Conservation (phyloP, 2,797 vertebrate species). For the Uromys caudimaculatus region DNA sequence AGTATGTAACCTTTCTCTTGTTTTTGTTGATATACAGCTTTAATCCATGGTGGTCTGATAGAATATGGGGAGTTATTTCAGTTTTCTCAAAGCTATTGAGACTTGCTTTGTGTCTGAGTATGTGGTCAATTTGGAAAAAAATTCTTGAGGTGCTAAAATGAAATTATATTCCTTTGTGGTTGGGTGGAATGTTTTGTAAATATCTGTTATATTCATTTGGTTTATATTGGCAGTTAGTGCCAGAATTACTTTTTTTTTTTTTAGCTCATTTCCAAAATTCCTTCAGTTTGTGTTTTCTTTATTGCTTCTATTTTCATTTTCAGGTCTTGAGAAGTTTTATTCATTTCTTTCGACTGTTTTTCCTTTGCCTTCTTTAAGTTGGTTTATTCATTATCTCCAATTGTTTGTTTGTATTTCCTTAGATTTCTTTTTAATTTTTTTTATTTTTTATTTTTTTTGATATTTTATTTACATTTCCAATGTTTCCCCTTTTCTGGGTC, state of each 20-base stretch:
- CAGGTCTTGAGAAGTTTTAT: not conserved
- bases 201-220: not conserved
- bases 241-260: not conserved
- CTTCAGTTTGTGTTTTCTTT: not conserved
- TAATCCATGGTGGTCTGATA: not conserved
- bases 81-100: not conserved
- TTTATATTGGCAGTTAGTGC: not conserved
- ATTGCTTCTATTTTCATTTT: not conserved
- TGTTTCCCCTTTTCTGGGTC: no score
- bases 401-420: not conserved
- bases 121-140: not conserved
- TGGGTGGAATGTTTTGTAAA: not conserved
- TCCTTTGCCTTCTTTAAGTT: not conserved
- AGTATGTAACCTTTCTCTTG: not conserved
- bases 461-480: no score
- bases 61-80: not conserved
- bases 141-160: not conserved
- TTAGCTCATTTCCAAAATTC: not conserved
- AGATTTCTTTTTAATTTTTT: no score
- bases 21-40: not conserved
- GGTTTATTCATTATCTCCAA: not conserved
- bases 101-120: not conserved
- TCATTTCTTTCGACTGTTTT: not conserved
- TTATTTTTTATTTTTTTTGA: no score
- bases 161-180: not conserved